phyloP scores from a whole-genome alignment of 2,113 vertebrate genomes.

The Mormyrus iriodes region DNA sequence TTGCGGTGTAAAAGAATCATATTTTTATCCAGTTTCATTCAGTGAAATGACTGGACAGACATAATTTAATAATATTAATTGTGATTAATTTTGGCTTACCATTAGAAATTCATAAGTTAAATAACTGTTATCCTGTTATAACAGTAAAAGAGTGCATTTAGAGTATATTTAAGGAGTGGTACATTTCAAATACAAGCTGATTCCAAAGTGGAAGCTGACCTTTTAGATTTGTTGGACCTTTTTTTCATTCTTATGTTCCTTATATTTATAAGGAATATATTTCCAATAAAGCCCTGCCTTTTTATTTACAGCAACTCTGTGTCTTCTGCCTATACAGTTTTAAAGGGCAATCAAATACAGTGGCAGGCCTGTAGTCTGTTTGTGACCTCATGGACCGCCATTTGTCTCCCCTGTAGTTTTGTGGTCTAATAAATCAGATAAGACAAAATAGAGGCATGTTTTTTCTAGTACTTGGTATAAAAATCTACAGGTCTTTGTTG shows the following conservation, averaged over 20 bases:
- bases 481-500: constrained; percentile 6
- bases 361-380: background rate
- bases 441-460: background rate
- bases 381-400: background rate
- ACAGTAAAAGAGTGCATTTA: background rate
- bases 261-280: constrained; percentile 1
- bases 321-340: constrained; percentile 7
- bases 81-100: background rate
- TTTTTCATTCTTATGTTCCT: background rate
- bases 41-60: background rate
- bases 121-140: background rate
- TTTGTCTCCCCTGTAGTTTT: background rate
- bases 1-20: background rate
- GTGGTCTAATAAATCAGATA: background rate
- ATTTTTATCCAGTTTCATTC: background rate
- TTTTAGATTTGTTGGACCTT: background rate
- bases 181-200: background rate
- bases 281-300: background rate
- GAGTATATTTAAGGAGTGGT: background rate
- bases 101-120: background rate
- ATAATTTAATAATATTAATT: background rate
- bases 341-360: constrained; percentile 5
- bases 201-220: background rate
- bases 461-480: background rate
- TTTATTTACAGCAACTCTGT: constrained; percentile 7